These are phyloP conservation scores for zebrafish (Danio rerio) DNA, from an alignment of 2,113 vertebrate species.

Conservation along the genomic window GRCz12tu NC_133198.1:49240001-49240500, in stretches of 20 bases:
- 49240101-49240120: constrained; percentile 83
- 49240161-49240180: constrained; percentile 82
- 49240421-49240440: no score
- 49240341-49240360: no score
- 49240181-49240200: constrained; percentile 88
- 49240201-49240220: constrained; percentile 80
- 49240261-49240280: no score
- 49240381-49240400: no score
- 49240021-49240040: constrained; percentile 64
- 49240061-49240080: constrained; percentile 81
- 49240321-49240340: no score
- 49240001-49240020: constrained; percentile 64
- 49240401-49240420: no score
- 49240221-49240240: constrained; percentile 91
- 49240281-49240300: no score
- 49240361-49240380: no score
- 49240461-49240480: no score
- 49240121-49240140: accelerated
- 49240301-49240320: no score
- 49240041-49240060: constrained; percentile 69
- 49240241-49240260: constrained; percentile 73
- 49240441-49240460: no score
- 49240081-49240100: constrained; percentile 90
- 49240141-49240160: constrained; percentile 70
- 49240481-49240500: no score